Base-by-base conservation (phyloP, 1,140 invertebrate species). In the Leptoteleia sp. region DNA sequence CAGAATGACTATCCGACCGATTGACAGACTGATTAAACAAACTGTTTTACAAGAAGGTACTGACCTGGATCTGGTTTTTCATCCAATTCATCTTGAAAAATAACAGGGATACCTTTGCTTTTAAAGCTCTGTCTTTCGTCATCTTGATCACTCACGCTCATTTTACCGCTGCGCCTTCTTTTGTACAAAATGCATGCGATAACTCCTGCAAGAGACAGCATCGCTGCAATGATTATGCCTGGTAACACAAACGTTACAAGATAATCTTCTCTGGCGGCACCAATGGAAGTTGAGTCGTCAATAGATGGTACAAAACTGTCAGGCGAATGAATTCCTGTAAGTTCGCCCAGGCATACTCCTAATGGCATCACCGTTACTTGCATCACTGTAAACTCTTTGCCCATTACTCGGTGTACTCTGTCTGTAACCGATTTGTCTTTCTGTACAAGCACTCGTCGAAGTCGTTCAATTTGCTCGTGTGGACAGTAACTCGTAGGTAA, bases 21-120 rank as follows among this genome's bases (percentile, higher is more conserved):
- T n/a, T n/a, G n/a, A n/a, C n/a, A n/a, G n/a, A n/a, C n/a, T n/a
- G n/a, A n/a, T n/a, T n/a, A n/a, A n/a, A n/a, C n/a, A n/a, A n/a
- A n/a, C n/a, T n/a, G n/a, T n/a, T n/a, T n/a, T n/a, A n/a, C n/a
- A n/a, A n/a, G n/a, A n/a, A n/a, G n/a, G n/a, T n/a, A n/a, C n/a
- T 22, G 81, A 89, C 94, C 94, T 22, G 95, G 93, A 86, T 94
- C 94, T 0, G 94, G 95, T 83, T 96, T 95, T 82, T 98, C 96
- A 77, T 97, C 96, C 8, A 98, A 90, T 85, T 99, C 97, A 88
- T 99, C 96, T 86, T 94, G 94, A 87, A 98, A 98, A 77, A 98
- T 98, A 4, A 98, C 95, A 0, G 97, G 97, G 80, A 97, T 95
- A 38, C 96, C 96, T 89, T 97, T 97, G 75, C 94, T 96, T 5